Base-by-base conservation (phyloP, 1,140 invertebrate species). In the Rhopalosiphum maidis region DNA sequence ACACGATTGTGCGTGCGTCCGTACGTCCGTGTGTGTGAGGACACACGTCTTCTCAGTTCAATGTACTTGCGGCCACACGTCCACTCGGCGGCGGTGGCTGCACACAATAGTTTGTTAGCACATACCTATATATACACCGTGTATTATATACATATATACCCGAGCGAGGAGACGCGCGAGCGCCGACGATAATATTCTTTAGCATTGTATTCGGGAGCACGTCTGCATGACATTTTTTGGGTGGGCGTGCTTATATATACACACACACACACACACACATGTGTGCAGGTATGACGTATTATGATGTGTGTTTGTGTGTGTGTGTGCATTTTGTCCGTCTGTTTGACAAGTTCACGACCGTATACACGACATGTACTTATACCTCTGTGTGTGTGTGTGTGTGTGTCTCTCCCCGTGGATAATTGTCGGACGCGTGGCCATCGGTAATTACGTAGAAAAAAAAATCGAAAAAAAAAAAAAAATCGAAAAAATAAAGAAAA, bases 41-140 rank as follows among this genome's bases (percentile, higher is more conserved):
- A 85, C 77, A 93, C 82, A 85, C 91, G 77, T 93, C 91, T 35
- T 30, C 77, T 93, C n/a, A 55, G 91, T 93, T 93, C 91, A 93
- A 93, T 21, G 91, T 93, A 93, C 91, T 83, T 83, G 77, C 77
- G 91, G 46, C 68, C 91, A 92, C 60, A 92, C 91, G 60, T 83
- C 91, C 90, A 82, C 55, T 43, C 30, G 43, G 30, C 89, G 55
- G 54, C 82, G 77, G 68, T 48, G 46, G 91, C 5, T 51, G 35
- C 25, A 86, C 91, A 93, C 91, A 93, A 93, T 93, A 93, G 91
- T 93, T 93, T 93, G 91, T 93, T 93, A 93, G 91, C 91, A 55
- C 82, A 55, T 92, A 85, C 77, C n/a, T 21, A 30, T n/a, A 77
- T 77, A 68, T 21, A n/a, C 15, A 1, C 3, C 15, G 2, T 48